Conservation (phyloP, 2,888 invertebrate species). For the Plagodis dolabraria region DNA sequence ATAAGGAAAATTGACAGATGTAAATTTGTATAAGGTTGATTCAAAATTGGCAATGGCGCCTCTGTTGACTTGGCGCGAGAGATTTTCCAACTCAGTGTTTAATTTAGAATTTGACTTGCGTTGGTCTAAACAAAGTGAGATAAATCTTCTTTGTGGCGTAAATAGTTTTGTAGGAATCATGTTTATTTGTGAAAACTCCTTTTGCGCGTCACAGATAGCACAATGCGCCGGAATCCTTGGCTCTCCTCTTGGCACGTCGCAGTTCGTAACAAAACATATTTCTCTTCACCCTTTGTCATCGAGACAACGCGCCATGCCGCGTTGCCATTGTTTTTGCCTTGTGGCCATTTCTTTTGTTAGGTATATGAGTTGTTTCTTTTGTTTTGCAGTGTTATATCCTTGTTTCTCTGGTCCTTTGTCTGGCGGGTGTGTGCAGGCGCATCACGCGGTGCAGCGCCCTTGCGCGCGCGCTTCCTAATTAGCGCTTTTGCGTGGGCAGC, state of each 20-base stretch:
- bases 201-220: slow-evolving; percentile 27
- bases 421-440: slow-evolving; percentile 43
- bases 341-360: slow-evolving; percentile 63
- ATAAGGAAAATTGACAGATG: slow-evolving; percentile 64
- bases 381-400: slow-evolving; percentile 50
- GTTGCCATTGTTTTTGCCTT: slow-evolving; percentile 59
- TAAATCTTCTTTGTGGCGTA: slow-evolving; percentile 23
- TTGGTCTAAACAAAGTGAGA: slow-evolving; percentile 10
- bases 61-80: slow-evolving; percentile 16
- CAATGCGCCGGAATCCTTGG: slow-evolving; percentile 36
- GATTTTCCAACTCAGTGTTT: neutral
- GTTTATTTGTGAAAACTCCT: slow-evolving; percentile 21
- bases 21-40: slow-evolving; percentile 43
- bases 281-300: slow-evolving; percentile 67
- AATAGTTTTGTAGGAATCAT: slow-evolving; percentile 27
- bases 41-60: slow-evolving; percentile 41
- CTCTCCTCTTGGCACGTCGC: slow-evolving; percentile 46
- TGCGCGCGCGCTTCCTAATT: slow-evolving; percentile 80
- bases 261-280: slow-evolving; percentile 59
- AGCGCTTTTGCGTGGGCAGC: slow-evolving; percentile 68
- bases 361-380: slow-evolving; percentile 54
- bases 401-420: slow-evolving; percentile 55
- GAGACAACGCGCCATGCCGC: slow-evolving; percentile 54
- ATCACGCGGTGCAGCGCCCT: slow-evolving; percentile 71
- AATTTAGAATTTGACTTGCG: neutral